A percentile compares a stretch with the other conserved stretches of the same genome.
These are phyloP conservation scores for Drosophila paramelanica DNA, from an alignment of 2,888 invertebrate species.

Conservation along the genomic window DNA sequence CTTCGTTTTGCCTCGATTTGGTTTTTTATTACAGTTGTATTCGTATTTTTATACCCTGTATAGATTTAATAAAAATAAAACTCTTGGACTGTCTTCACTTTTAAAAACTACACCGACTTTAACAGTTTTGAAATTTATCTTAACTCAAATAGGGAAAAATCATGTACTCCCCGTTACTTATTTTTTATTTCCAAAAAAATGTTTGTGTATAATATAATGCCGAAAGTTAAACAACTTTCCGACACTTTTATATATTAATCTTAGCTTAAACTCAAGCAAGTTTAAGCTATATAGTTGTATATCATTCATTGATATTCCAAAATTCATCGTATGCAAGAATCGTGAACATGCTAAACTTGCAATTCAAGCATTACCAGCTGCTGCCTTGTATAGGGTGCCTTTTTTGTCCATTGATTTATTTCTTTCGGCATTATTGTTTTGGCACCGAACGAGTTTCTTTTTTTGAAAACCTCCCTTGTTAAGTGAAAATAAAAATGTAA, in stretches of 20 bases:
- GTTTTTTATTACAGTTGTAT: constrained; percentile 29
- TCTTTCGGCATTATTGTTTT: constrained; percentile 8
- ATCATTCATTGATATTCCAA: no score
- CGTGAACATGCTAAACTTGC: not conserved
- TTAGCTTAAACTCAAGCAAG: no score
- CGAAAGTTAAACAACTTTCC: no score
- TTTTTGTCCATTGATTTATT: constrained; percentile 9
- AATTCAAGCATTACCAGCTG: not conserved
- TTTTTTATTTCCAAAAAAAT: no score
- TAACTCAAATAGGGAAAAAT: no score
- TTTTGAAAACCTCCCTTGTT: constrained; percentile 18
- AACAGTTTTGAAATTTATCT: no score
- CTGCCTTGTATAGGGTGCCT: not conserved
- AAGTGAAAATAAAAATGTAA: constrained; percentile 50
- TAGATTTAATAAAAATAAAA: not conserved
- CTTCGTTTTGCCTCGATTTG: constrained; percentile 28
- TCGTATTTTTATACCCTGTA: constrained; percentile 13
- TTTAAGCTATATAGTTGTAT: no score
- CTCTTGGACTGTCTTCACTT: no score
- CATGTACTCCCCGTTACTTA: no score
- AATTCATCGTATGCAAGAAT: no score
- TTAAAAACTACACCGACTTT: not conserved
- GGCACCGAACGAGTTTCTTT: constrained; percentile 11
- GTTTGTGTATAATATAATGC: no score
- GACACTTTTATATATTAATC: no score